Evolutionary conservation across 1,140 invertebrate genomes (phyloP).

Genomic region (Belonocnema kinseyi): DNA sequence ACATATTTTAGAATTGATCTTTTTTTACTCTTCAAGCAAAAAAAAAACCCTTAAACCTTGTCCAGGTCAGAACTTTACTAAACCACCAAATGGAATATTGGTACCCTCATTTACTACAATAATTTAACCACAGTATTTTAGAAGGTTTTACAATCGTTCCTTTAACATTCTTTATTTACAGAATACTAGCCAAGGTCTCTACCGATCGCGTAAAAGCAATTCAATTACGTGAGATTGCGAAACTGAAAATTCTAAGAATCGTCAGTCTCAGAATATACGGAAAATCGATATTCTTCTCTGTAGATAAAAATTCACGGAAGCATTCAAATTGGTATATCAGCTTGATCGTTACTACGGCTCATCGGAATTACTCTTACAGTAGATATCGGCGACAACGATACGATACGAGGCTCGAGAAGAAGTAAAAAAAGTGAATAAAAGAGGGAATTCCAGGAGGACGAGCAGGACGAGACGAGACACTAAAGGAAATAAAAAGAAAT

Average conservation of each 20-base stretch:
- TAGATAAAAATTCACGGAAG: conserved; percentile 33
- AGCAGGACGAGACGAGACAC: not conserved
- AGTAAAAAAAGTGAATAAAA: not conserved
- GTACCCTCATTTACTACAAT: conserved; percentile 5
- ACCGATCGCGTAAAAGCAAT: no score
- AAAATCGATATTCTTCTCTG: not conserved
- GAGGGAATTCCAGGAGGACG: not conserved
- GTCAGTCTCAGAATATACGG: not conserved
- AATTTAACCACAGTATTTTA: not conserved
- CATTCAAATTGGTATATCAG: conserved; percentile 37
- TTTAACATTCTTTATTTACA: no score
- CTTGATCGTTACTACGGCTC: conserved; percentile 38
- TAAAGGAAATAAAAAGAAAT: conserved; percentile 64
- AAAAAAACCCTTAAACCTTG: not conserved
- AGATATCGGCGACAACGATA: conserved; percentile 32
- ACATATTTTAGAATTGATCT: no score
- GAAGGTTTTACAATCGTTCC: not conserved
- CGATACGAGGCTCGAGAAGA: conserved; percentile 34
- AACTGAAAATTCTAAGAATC: not conserved
- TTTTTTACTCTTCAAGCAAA: no score
- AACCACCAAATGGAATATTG: conserved; percentile 20
- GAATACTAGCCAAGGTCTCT: no score
- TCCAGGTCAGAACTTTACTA: not conserved
- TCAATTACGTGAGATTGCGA: not conserved
- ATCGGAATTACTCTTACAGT: no score